These are phyloP conservation scores for Mionectes macconnelli DNA, from an alignment of 2,113 vertebrate species.

Conservation along the genomic window DNA sequence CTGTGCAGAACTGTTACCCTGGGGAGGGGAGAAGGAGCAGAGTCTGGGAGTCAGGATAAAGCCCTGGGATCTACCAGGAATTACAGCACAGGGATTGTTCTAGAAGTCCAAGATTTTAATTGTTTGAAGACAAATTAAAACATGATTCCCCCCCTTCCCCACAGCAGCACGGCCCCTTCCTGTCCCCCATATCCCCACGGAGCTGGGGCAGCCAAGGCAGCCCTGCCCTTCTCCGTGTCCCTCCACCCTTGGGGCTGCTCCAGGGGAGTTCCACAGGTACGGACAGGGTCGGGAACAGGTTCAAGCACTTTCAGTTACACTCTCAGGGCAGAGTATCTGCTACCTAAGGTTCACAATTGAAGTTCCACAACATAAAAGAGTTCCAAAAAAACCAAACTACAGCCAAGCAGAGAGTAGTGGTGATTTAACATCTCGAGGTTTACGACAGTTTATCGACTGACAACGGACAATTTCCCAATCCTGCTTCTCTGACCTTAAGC, in stretches of 20 bases:
- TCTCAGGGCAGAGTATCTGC: slow-evolving; percentile 12
- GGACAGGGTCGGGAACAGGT: fast-evolving
- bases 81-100: neutral
- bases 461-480: neutral
- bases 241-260: neutral
- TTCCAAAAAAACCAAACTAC: neutral
- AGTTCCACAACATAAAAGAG: slow-evolving; percentile 10
- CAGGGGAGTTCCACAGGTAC: neutral
- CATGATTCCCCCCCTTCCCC: neutral
- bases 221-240: fast-evolving
- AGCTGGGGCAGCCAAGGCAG: neutral
- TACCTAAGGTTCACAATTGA: neutral
- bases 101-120: neutral
- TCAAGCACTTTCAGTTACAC: neutral
- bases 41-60: too few relatives aligned
- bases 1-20: neutral
- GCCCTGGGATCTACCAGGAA: fast-evolving
- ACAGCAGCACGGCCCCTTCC: neutral
- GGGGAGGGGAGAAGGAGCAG: neutral
- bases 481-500: neutral
- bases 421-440: neutral
- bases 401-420: neutral
- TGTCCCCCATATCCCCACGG: neutral
- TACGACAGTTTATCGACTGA: neutral
- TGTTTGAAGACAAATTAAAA: slow-evolving; percentile 12